Percentiles rank a stretch among this genome's conserved stretches.
Evolutionary conservation across 92 coral and sea anemone species (phyloP).

Genomic region (Bergia sp.): DNA sequence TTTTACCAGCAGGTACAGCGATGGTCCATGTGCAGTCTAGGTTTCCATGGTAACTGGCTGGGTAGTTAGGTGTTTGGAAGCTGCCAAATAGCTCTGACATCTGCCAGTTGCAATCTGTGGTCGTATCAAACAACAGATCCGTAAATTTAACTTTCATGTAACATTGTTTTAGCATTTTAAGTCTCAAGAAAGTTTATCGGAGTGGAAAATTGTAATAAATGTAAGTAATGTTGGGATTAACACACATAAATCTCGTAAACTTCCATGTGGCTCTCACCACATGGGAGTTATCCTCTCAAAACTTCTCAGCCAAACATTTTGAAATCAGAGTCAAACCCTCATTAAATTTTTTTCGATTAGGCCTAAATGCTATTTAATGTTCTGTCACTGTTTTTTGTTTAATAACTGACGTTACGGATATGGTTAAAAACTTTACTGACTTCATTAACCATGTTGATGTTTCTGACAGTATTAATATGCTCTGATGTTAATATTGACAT

Average conservation of each 20-base stretch:
- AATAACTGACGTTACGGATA: not conserved
- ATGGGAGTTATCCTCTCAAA: too few species aligned
- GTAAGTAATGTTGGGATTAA: too few species aligned
- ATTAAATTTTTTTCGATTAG: too few species aligned
- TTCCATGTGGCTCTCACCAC: too few species aligned
- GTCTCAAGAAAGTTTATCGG: not conserved
- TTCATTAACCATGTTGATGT: not conserved
- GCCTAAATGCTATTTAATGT: too few species aligned
- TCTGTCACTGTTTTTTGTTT: too few species aligned
- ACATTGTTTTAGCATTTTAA: not conserved
- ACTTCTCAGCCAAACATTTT: too few species aligned
- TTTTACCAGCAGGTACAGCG: conserved; percentile 13
- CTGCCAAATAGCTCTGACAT: not conserved
- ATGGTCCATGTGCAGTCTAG: conserved; percentile 32
- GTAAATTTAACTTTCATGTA: not conserved
- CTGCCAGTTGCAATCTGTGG: conserved; percentile 16
- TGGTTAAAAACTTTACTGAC: too few species aligned
- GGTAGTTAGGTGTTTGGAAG: conserved; percentile 23
- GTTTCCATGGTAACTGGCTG: conserved; percentile 4
- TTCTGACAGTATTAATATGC: not conserved
- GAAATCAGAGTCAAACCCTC: too few species aligned
- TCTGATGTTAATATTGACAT: not conserved
- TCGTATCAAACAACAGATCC: not conserved
- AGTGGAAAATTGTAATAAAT: too few species aligned
- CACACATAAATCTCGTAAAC: too few species aligned